phyloP scores from a whole-genome alignment of 2,888 invertebrate genomes.

The Pedicia rivosa region DNA sequence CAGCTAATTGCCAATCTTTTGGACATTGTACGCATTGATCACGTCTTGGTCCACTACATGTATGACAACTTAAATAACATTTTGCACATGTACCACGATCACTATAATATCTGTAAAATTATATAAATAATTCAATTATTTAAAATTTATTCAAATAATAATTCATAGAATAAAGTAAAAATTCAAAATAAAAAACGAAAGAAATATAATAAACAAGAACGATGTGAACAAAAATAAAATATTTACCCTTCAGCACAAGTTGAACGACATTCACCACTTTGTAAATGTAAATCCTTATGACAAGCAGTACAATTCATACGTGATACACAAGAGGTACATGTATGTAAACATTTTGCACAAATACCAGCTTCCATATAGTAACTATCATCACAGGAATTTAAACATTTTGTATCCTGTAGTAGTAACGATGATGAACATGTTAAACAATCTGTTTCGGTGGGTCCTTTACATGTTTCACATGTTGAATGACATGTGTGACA shows the following conservation, averaged over 20 bases:
- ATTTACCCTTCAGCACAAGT: conserved; percentile 54
- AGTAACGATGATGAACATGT: conserved; percentile 59
- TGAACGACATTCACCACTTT: conserved; percentile 68
- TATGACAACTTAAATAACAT: conserved; percentile 70
- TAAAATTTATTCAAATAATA: conserved; percentile 2
- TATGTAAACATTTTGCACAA: conserved; percentile 65
- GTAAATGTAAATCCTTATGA: conserved; percentile 55
- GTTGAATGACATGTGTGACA: conserved; percentile 63
- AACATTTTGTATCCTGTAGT: conserved; percentile 56
- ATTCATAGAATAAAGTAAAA: too few species aligned
- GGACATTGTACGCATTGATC: conserved; percentile 78
- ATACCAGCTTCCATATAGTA: conserved; percentile 55
- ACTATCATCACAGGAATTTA: conserved; percentile 58
- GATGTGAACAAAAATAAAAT: conserved; percentile 10
- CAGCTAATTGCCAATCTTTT: conserved; percentile 61
- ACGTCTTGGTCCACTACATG: conserved; percentile 69
- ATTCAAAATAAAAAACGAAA: conserved; percentile 2
- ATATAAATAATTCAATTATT: conserved; percentile 6
- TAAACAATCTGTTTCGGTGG: conserved; percentile 53
- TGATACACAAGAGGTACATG: conserved; percentile 61
- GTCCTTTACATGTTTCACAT: conserved; percentile 71
- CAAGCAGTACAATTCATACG: conserved; percentile 69
- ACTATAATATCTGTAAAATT: conserved; percentile 55
- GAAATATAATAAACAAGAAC: neutral
- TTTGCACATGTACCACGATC: conserved; percentile 68